Conservation (phyloP, 2,113 vertebrate species). For the Zonotrichia leucophrys region DNA sequence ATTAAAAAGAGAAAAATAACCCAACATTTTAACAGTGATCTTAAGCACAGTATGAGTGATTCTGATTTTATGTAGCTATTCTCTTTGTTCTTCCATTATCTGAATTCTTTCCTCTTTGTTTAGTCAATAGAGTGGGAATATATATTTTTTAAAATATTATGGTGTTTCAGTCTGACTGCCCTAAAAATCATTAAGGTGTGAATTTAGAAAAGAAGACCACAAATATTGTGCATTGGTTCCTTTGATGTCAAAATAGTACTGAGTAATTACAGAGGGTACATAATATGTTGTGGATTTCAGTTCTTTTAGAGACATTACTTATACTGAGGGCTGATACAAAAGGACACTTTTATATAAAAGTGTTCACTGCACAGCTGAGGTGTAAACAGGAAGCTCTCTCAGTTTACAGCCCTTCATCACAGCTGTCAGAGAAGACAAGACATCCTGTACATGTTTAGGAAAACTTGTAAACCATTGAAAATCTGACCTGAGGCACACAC, state of each 20-base stretch:
- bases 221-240: constrained; percentile 9
- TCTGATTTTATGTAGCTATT: constrained; percentile 48
- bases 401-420: constrained; percentile 32
- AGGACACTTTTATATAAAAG: background rate
- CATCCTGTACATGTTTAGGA: background rate
- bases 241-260: constrained; percentile 48
- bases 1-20: constrained; percentile 8
- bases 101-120: background rate
- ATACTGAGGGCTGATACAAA: constrained; percentile 50
- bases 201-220: constrained; percentile 37
- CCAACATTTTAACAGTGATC: constrained; percentile 35
- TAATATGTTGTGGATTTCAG: constrained; percentile 32
- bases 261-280: constrained; percentile 54
- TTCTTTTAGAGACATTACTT: constrained; percentile 40
- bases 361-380: background rate
- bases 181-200: constrained; percentile 56
- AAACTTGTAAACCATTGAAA: constrained; percentile 2
- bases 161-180: constrained; percentile 17
- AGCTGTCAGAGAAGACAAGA: constrained; percentile 24
- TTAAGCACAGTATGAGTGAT: constrained; percentile 54
- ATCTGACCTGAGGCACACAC: background rate
- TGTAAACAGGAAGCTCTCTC: constrained; percentile 29
- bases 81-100: constrained; percentile 55
- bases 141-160: background rate
- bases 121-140: background rate